Base-by-base conservation (phyloP, 2,113 vertebrate species). In the Grallaria varia region DNA sequence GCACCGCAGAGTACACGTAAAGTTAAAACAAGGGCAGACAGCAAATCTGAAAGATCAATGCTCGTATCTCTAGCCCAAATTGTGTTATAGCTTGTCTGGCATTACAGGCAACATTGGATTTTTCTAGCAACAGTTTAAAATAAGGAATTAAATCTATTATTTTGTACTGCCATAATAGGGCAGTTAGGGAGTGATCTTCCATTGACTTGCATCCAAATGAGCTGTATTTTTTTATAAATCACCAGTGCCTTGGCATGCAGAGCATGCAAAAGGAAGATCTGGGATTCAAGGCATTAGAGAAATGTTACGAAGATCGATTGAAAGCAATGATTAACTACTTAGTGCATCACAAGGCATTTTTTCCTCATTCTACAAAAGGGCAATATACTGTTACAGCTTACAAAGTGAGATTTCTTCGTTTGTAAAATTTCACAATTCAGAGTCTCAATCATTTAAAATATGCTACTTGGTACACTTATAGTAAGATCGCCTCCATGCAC, bases 271-370 rank as follows among this genome's bases (percentile, higher is more conserved):
- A 62, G 14, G n/a, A 56, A 84, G n/a, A 87, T 64, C 52, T 73
- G 58, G 69, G 37, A 82, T 53, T 55, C 50, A 55, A 87, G 30
- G 33, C 35, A n/a, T 69, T 71, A 89, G 7, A 91, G 37, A 82
- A 89, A 91, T 58, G 69, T 75, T 78, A 79, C 58, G 63, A 93
- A 89, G 84, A 93, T 58, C 17, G 15, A 94, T 94, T 79, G 22
- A 37, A 94, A 79, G 20, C 35, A 82, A 25, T 66, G 40, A 83
- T 94, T 87, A 94, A 85, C 53, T 53, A 83, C 64, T 63, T 27
- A 45, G 40, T 25, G 25, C 53, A 79, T 39, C 37, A 53, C 73
- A 91, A 79, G 67, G 18, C 62, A 79, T 9, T 3, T 0, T 66
- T 85, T 86, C 53, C 55, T 87, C 23, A 23, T 94, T 69, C 67